These are phyloP conservation scores for Sialis lutaria DNA, from an alignment of 2,888 invertebrate species.

Conservation along the genomic window DNA sequence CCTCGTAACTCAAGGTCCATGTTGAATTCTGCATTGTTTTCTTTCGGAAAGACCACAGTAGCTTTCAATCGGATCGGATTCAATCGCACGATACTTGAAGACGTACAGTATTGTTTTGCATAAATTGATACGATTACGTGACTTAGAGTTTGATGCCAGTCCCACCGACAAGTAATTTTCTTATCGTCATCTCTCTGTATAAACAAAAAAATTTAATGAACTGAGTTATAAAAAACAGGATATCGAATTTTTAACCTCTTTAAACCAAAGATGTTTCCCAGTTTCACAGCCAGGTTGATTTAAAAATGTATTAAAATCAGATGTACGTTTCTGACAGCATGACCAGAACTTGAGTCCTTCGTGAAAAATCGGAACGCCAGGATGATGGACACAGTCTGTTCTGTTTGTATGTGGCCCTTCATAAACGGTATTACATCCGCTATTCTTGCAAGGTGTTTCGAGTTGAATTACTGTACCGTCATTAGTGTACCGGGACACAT, in stretches of 20 bases:
- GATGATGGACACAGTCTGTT: conserved; percentile 59
- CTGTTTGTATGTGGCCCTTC: conserved; percentile 43
- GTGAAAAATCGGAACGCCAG: conserved; percentile 85
- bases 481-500: conserved; percentile 4
- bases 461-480: conserved; percentile 15
- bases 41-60: conserved; percentile 60
- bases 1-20: conserved; percentile 67
- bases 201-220: not conserved
- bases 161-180: conserved; percentile 61
- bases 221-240: not conserved
- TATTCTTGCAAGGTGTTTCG: conserved; percentile 75
- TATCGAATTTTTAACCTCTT: conserved; percentile 32
- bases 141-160: conserved; percentile 88
- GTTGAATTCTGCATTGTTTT: conserved; percentile 49
- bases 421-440: conserved; percentile 57
- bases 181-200: conserved; percentile 35
- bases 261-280: conserved; percentile 76
- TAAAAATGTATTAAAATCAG: conserved; percentile 85
- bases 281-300: conserved; percentile 78
- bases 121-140: conserved; percentile 77
- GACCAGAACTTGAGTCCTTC: conserved; percentile 97
- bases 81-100: conserved; percentile 52
- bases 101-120: conserved; percentile 77
- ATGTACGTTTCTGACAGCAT: conserved; percentile 83
- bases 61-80: conserved; percentile 69